Evolutionary conservation across 1,140 invertebrate species (phyloP).

Genomic region (Pararge aegeria): DNA sequence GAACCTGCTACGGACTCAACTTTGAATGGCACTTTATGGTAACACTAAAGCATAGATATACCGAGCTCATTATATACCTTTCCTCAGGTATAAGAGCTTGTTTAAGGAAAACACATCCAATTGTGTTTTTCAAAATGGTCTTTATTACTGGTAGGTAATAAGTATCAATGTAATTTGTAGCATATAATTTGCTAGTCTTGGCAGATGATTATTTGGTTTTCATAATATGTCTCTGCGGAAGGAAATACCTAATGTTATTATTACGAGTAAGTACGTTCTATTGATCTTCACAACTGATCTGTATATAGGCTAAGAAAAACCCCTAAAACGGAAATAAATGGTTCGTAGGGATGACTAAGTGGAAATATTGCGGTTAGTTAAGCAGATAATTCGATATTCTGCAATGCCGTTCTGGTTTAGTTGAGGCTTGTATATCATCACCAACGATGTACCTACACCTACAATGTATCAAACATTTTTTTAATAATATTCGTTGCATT

Average conservation of each 20-base stretch:
- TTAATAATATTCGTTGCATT: too few species aligned
- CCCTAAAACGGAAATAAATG: not conserved
- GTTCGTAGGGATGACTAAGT: not conserved
- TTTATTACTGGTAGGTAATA: not conserved
- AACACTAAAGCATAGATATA: not conserved
- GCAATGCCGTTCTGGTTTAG: too few species aligned
- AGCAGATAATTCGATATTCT: too few species aligned
- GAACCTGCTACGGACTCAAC: not conserved
- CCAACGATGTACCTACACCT: too few species aligned
- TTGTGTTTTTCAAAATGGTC: not conserved
- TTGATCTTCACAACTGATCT: too few species aligned
- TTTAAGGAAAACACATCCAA: not conserved
- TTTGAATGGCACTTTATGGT: not conserved
- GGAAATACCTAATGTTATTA: not conserved
- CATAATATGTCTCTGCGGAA: not conserved
- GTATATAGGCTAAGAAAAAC: not conserved
- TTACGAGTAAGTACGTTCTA: too few species aligned
- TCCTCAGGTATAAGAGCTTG: not conserved
- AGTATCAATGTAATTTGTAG: not conserved
- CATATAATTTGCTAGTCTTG: not conserved
- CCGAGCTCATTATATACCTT: not conserved
- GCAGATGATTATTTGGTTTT: too few species aligned
- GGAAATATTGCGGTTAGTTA: not conserved
- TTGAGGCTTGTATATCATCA: too few species aligned
- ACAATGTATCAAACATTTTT: too few species aligned